Evolutionary conservation across 2,113 vertebrate species (phyloP), one percentile per base, ranked within the genome.

Genomic region (Centropus bengalensis): DNA sequence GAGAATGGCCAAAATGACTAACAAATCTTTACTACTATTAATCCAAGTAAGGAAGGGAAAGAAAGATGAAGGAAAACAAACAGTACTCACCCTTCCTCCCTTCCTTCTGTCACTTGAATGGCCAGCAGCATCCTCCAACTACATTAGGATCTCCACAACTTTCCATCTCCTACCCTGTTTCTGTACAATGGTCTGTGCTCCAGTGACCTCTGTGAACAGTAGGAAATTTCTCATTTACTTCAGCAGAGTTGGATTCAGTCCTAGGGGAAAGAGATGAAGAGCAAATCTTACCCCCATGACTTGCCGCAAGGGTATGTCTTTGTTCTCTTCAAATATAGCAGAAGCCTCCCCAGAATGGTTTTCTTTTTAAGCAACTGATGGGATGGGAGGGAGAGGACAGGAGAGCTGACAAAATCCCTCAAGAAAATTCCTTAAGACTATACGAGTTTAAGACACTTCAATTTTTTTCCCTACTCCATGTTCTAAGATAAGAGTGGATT

Each of bases 1-100:
- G 86, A 93, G n/a, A 12, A 68, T 36, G 49, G 84, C 92, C 92
- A 93, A 71, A 91, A 89, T 75, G 60, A 71, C 64, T 84, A 86
- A 88, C 26, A 78, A 78, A 79, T 81, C 80, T 91, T 77, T 71
- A 82, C 28, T 60, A 63, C 33, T 69, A 44, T 27, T 58, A 73
- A 88, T 49, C 76, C 88, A 79, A 91, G 56, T 9, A 75, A 71
- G 81, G 81, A 94, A 91, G 86, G 74, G 92, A 87, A 79, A 58
- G 83, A 60, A 64, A 89, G 96, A 94, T 92, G 86, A 91, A 68
- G 76, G 33, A 88, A 76, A 86, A 88, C 56, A 91, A 95, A 94
- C 80, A 91, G 33, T 9, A 32, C 8, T 92, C 68, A 86, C 73
- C 63, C 83, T 90, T 86, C 80, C 68, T 88, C 64, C 63, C 83